These are phyloP conservation scores for Xylota sylvarum DNA, from an alignment of 2,888 invertebrate species.

Conservation along the genomic window DNA sequence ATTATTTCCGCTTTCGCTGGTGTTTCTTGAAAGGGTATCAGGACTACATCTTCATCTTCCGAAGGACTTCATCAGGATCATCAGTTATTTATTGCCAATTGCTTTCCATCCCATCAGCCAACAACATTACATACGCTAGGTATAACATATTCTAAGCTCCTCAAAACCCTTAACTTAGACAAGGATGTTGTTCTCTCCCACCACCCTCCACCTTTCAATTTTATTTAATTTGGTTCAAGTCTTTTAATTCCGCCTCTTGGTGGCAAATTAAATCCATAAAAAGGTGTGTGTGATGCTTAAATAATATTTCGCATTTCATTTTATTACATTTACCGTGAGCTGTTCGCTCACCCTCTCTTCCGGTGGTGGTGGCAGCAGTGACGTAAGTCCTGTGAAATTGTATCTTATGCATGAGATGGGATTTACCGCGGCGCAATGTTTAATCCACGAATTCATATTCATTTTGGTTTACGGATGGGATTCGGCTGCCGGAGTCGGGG, in stretches of 20 bases:
- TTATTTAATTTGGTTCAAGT: conserved; percentile 71
- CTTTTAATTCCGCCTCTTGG: conserved; percentile 74
- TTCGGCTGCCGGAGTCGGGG: conserved; percentile 14
- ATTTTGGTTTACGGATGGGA: conserved; percentile 53
- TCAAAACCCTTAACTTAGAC: background rate
- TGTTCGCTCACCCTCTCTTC: conserved; percentile 11
- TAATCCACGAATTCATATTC: conserved; percentile 76
- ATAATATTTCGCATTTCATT: conserved; percentile 75
- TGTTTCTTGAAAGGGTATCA: too few species aligned
- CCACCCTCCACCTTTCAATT: conserved; percentile 1
- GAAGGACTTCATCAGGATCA: too few species aligned
- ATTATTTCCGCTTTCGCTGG: too few species aligned
- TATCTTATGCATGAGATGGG: conserved; percentile 76
- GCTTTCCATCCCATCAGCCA: background rate
- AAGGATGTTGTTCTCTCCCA: background rate
- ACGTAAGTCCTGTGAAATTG: conserved; percentile 64
- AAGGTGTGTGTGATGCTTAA: conserved; percentile 69
- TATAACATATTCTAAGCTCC: background rate
- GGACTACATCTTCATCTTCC: too few species aligned
- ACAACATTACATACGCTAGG: conserved; percentile 1
- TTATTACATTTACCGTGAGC: conserved; percentile 51
- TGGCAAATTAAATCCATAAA: conserved; percentile 77
- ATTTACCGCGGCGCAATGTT: conserved; percentile 71
- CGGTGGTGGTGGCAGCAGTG: conserved; percentile 38
- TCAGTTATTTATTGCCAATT: background rate